These are phyloP conservation scores for Nasua narica DNA, from an alignment of 2,797 vertebrate genomes.

Conservation along the genomic window DNA sequence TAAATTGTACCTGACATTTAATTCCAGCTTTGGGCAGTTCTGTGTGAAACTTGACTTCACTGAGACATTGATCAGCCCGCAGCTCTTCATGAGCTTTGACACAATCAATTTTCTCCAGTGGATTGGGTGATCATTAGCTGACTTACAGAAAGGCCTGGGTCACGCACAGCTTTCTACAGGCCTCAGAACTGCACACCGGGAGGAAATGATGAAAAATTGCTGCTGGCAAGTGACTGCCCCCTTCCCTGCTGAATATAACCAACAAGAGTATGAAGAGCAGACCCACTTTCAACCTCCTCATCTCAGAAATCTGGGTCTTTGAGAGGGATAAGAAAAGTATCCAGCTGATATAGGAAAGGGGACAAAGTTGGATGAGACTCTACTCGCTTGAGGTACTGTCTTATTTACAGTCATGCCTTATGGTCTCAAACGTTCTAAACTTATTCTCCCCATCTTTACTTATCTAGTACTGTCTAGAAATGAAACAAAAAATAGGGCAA, in stretches of 20 bases:
- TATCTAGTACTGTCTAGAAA: background rate
- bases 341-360: background rate
- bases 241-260: constrained; percentile 1
- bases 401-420: background rate
- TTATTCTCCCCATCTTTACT: background rate
- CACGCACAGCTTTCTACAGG: constrained; percentile 61
- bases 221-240: constrained; percentile 28
- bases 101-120: constrained; percentile 76
- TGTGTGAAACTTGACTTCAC: constrained; percentile 73
- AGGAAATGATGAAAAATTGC: constrained; percentile 64
- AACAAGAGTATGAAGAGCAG: constrained; percentile 17
- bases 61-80: constrained; percentile 74
- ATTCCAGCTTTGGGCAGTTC: constrained; percentile 68
- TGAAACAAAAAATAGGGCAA: background rate
- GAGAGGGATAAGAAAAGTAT: background rate
- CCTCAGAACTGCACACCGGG: background rate
- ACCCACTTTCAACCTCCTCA: background rate
- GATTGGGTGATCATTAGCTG: constrained; percentile 66
- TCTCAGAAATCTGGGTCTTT: background rate
- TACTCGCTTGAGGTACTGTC: background rate
- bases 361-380: background rate
- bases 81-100: constrained; percentile 72
- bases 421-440: background rate
- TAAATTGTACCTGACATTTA: constrained; percentile 82
- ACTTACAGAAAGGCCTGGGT: constrained; percentile 58